phyloP scores from a whole-genome alignment of 2,797 vertebrate genomes.

The Acipenser transmontanus region DNA sequence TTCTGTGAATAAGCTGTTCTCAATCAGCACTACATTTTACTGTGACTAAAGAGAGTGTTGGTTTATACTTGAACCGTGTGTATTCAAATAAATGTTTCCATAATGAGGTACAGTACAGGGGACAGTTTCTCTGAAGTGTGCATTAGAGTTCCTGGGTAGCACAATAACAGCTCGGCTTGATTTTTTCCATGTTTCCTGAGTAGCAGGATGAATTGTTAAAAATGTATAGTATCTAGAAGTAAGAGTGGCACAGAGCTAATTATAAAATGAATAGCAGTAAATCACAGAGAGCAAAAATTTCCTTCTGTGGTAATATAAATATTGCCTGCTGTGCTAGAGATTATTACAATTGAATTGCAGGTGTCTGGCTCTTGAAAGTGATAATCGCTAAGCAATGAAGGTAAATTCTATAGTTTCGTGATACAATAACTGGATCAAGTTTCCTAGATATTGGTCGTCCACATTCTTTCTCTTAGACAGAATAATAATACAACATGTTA shows the following conservation, averaged over 20 bases:
- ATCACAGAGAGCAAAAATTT: conserved; percentile 46
- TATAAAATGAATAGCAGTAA: conserved; percentile 50
- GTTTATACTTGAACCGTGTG: no score
- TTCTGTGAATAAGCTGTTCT: no score
- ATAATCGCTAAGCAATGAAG: conserved; percentile 40
- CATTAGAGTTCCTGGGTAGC: conserved; percentile 17
- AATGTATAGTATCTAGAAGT: conserved; percentile 7
- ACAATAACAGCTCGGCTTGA: conserved; percentile 25
- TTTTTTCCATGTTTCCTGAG: conserved; percentile 41
- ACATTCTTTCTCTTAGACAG: no score
- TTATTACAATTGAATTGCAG: conserved; percentile 50
- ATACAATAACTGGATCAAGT: conserved; percentile 29
- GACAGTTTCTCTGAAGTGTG: background rate
- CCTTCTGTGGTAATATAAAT: conserved; percentile 60
- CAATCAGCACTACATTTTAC: no score
- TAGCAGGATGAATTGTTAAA: conserved; percentile 35
- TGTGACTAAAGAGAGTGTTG: no score
- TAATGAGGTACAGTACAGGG: background rate
- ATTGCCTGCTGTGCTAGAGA: conserved; percentile 45
- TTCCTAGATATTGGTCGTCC: no score
- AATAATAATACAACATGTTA: no score
- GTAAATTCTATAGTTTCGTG: conserved; percentile 20
- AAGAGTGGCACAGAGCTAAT: conserved; percentile 48
- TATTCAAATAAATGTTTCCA: background rate
- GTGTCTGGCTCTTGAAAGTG: conserved; percentile 53